phyloP scores from a whole-genome alignment of 2,888 invertebrate genomes.

The Drosophila mercatorum region DNA sequence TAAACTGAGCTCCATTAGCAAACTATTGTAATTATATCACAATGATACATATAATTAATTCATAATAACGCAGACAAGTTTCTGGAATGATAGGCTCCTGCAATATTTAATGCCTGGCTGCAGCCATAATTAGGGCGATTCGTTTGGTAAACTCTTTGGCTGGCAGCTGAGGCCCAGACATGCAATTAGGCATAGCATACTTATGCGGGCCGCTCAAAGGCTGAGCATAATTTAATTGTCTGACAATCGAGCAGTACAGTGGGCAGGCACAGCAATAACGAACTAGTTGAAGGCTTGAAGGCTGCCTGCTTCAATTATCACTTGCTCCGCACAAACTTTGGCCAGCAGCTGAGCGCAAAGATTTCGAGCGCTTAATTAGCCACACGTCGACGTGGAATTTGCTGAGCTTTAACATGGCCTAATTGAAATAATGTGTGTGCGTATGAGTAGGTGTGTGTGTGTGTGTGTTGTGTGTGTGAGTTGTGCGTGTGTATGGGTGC shows the following conservation, averaged over 20 bases:
- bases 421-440: constrained; percentile 66
- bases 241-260: constrained; percentile 51
- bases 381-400: constrained; percentile 46
- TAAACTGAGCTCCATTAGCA: not conserved
- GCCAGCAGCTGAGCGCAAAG: constrained; percentile 26
- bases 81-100: not conserved
- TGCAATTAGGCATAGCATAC: constrained; percentile 39
- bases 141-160: constrained; percentile 13
- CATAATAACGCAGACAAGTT: not conserved
- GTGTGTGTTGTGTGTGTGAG: not conserved
- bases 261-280: constrained; percentile 16
- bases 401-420: constrained; percentile 46
- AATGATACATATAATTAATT: not conserved
- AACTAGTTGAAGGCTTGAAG: constrained; percentile 6
- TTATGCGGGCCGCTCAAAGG: constrained; percentile 39
- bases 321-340: constrained; percentile 26
- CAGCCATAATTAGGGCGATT: constrained; percentile 1
- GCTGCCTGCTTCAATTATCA: constrained; percentile 52
- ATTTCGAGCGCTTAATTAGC: constrained; percentile 67
- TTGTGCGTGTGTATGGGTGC: not conserved
- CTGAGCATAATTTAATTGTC: constrained; percentile 69
- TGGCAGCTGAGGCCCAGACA: constrained; percentile 7
- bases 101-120: constrained; percentile 2
- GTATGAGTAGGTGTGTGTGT: constrained; percentile 3
- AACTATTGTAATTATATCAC: not conserved